phyloP scores from a whole-genome alignment of 1,140 invertebrate genomes.

The Sarcophaga bullata region DNA sequence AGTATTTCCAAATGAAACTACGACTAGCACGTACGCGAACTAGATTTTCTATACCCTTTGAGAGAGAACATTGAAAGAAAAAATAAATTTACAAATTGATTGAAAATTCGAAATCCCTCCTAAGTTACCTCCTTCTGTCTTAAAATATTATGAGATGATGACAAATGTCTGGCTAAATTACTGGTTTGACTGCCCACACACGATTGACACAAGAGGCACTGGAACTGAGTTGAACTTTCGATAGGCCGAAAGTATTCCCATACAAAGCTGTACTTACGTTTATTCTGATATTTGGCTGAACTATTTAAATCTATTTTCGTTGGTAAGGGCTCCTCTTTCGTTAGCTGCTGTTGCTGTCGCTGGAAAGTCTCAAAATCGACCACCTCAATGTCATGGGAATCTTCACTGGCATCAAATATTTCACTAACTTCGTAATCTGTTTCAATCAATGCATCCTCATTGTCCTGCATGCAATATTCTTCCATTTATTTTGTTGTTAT shows the following conservation, averaged over 20 bases:
- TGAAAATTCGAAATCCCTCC: neutral
- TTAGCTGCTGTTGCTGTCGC: neutral
- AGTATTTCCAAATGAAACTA: conserved; percentile 56
- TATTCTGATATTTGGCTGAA: neutral
- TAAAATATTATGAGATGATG: conserved; percentile 46
- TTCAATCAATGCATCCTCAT: neutral
- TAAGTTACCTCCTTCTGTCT: neutral
- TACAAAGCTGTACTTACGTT: conserved; percentile 48
- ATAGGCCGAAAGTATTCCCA: conserved; percentile 49
- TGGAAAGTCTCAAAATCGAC: neutral
- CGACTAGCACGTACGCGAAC: conserved; percentile 49
- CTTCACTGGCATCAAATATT: neutral
- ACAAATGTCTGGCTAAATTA: conserved; percentile 50
- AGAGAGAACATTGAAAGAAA: neutral
- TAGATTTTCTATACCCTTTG: conserved; percentile 29
- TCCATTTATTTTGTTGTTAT: conserved; percentile 26
- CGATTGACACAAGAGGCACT: conserved; percentile 49
- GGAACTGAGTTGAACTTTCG: neutral
- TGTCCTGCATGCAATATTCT: neutral
- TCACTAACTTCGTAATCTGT: conserved; percentile 25
- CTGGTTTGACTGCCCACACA: conserved; percentile 49
- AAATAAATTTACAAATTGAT: neutral
- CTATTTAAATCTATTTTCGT: neutral
- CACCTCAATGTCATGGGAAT: conserved; percentile 7
- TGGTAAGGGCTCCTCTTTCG: neutral